Conservation (phyloP, 1,140 invertebrate genomes). For the Lepidurus couesii region DNA sequence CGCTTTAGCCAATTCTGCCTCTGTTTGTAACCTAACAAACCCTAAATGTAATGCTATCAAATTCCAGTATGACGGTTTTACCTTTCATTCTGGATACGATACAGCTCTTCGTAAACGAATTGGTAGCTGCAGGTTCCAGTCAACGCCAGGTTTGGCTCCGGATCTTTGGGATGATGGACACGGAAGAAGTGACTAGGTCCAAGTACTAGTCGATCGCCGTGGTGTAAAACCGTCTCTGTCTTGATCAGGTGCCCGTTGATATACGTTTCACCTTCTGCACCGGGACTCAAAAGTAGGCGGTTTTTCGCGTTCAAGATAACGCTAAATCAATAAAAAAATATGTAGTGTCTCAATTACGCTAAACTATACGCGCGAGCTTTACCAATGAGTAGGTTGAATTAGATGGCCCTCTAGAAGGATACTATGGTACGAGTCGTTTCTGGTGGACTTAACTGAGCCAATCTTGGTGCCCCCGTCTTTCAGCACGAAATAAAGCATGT, state of each 20-base stretch:
- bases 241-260: slow-evolving; percentile 58
- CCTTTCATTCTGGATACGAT: slow-evolving; percentile 55
- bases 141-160: slow-evolving; percentile 39
- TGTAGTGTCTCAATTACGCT: slow-evolving; percentile 55
- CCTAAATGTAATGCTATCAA: not conserved
- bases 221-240: slow-evolving; percentile 45
- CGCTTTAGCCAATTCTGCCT: slow-evolving; percentile 47
- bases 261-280: slow-evolving; percentile 53
- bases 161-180: slow-evolving; percentile 49
- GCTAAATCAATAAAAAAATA: slow-evolving; percentile 59
- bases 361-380: slow-evolving; percentile 52
- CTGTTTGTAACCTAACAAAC: slow-evolving; percentile 42
- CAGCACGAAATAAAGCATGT: slow-evolving; percentile 60
- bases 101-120: slow-evolving; percentile 57
- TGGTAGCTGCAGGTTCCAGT: slow-evolving; percentile 53
- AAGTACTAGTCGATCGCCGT: slow-evolving; percentile 60
- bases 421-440: not conserved
- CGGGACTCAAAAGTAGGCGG: slow-evolving; percentile 42
- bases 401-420: slow-evolving; percentile 47
- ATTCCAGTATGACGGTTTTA: slow-evolving; percentile 34
- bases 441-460: slow-evolving; percentile 40
- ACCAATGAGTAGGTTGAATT: slow-evolving; percentile 44
- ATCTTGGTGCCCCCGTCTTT: slow-evolving; percentile 46
- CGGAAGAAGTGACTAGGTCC: slow-evolving; percentile 63
- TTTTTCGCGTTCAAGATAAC: slow-evolving; percentile 44